Evolutionary conservation across 2,888 invertebrate species (phyloP), one percentile per base, ranked within the genome.

Genomic region (Gibbula magus): DNA sequence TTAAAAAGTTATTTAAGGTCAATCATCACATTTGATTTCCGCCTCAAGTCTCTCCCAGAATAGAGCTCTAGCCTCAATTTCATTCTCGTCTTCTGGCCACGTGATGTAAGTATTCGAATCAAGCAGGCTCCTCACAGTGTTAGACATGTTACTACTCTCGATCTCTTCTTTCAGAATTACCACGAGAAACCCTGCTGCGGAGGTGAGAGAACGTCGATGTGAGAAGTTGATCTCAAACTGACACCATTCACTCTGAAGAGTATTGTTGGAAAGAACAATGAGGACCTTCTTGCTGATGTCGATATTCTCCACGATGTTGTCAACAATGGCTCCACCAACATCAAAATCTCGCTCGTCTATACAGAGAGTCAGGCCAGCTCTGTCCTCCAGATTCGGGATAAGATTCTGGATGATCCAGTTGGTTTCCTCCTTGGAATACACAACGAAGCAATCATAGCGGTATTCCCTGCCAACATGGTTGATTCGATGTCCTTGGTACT

Each of bases 211-310:
- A 20, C 25, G 25, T 25, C 53, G 45, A 18, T 75, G 75, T 18
- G 75, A 45, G 25, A 51, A 75, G 29, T n/a, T 52, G 53, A 75
- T 75, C 20, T n/a, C n/a, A 75, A 75, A 75, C 53, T 75, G 75
- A 5, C 75, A 75, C 75, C 75, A 75, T 20, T 75, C 32, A 25
- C 53, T 75, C 32, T 53, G 52, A 20, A 53, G 22, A 45, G 52
- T 51, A 18, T 75, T 53, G 13, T 8, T 10, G 22, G 75, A 75
- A 22, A 75, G 53, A 20, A 52, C 52, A 20, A 51, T 53, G 10
- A 75, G 75, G 32, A 75, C 20, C 22, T 75, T 75, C 18, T 52
- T 52, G 53, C 75, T 75, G 25, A 20, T 35, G 13, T 75, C 75
- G 13, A 75, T 35, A 22, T 51, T 52, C n/a, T 75, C 53, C 29